Percentiles rank a stretch among this genome's conserved stretches.
phyloP scores from a whole-genome alignment of 2,797 vertebrate species.

The Mastacembelus armatus region DNA sequence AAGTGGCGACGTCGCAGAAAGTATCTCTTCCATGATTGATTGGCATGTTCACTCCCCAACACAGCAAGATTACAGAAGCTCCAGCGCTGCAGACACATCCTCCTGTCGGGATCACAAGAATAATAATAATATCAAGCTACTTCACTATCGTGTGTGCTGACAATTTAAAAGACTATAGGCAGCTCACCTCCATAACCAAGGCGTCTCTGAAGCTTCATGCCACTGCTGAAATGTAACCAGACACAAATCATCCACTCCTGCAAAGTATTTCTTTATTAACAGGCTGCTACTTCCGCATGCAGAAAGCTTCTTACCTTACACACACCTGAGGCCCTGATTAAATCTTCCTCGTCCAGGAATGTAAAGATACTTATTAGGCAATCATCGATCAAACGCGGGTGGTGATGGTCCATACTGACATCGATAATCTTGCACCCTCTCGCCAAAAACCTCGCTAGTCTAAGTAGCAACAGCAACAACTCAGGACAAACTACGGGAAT shows the following conservation, averaged over 20 bases:
- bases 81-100: conserved; percentile 84
- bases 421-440: fast-evolving
- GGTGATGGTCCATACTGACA: conserved; percentile 54
- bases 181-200: conserved; percentile 81
- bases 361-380: conserved; percentile 83
- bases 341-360: conserved; percentile 78
- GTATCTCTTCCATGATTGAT: conserved; percentile 85
- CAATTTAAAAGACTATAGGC: not conserved
- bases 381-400: conserved; percentile 65
- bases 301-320: conserved; percentile 78
- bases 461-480: fast-evolving
- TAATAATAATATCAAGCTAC: too few species aligned
- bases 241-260: not conserved
- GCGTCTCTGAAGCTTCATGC: conserved; percentile 75
- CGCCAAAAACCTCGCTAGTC: fast-evolving
- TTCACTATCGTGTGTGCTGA: too few species aligned
- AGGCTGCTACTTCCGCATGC: conserved; percentile 63
- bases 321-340: conserved; percentile 78
- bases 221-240: conserved; percentile 64
- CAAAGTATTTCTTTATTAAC: not conserved
- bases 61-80: conserved; percentile 80
- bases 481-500: conserved; percentile 57
- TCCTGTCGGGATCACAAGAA: conserved; percentile 78
- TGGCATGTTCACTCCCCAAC: conserved; percentile 49
- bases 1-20: conserved; percentile 80